Base-by-base conservation (phyloP, 2,113 vertebrate genomes). In the Stomatorhinus ivindoensis region DNA sequence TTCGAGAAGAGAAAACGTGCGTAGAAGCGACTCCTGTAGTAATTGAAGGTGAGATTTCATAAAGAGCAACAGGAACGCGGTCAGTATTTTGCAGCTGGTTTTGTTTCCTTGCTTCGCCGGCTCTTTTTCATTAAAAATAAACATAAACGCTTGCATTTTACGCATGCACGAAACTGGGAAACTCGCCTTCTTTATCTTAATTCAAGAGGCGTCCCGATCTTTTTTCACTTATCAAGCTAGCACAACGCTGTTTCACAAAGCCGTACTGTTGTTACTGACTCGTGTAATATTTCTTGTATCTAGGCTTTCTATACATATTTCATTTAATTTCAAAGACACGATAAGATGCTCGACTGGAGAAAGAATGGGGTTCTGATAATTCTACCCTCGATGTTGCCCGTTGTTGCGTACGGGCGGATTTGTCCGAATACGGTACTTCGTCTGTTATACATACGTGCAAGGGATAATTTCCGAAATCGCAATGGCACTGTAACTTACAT, bases 21-120 rank as follows among this genome's bases (percentile, higher is more conserved):
- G 58, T 84, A 27, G 69, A 48, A 89, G 76, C 85, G 82, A 76
- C 46, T 82, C 88, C 50, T 42, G 89, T 91, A 91, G 39, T 44
- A 73, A 89, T 92, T 89, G 90, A 90, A 88, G 65, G 27, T 21
- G 46, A 87, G 89, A 55, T 88, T 88, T 90, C 39, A 31, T 48
- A 88, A 90, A 91, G 90, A 92, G 93, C 93, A 94, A 92, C 94
- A 94, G 91, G 92, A 94, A 93, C 89, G 17, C 76, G 88, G 50
- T 13, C 7, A 3, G 9, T 89, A 50, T 55, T 55, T 58, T 47
- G 39, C 24, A 39, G n/a, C 73, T 80, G 73, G 13, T 80, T 90
- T 90, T 92, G 86, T 50, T 86, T 31, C 24, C 53, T 87, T 84
- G 61, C 48, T 88, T 76, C 39, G 46, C 61, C 69, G 89, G 88